These are phyloP conservation scores for Alectoris magna DNA, from an alignment of 2,797 vertebrate species.

Conservation along the genomic window DNA sequence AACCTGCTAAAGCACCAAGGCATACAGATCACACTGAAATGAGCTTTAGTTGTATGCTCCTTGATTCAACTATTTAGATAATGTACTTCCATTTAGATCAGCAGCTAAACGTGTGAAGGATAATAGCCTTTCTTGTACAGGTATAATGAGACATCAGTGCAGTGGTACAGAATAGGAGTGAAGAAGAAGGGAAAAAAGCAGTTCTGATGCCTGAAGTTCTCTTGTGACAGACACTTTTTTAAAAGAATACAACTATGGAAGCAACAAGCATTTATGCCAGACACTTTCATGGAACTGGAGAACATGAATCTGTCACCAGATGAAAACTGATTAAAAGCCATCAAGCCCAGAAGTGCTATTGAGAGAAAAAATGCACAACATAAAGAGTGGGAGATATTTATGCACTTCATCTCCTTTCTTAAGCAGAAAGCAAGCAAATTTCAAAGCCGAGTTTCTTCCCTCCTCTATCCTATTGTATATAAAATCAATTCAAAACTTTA, in stretches of 20 bases:
- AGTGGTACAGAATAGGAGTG: neutral
- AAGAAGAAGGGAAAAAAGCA: neutral
- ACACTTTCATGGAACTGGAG: neutral
- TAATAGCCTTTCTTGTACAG: conserved; percentile 68
- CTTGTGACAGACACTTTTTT: neutral
- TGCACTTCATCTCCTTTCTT: neutral
- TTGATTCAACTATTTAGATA: conserved; percentile 76
- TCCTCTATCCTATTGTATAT: neutral
- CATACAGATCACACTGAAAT: conserved; percentile 74
- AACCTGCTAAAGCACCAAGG: conserved; percentile 72
- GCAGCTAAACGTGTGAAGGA: conserved; percentile 66
- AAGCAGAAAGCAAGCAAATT: conserved; percentile 14
- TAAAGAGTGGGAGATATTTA: neutral
- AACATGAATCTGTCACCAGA: conserved; percentile 35
- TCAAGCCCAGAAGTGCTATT: conserved; percentile 6
- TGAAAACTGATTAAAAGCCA: conserved; percentile 36
- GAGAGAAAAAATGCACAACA: neutral
- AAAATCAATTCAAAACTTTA: conserved; percentile 20
- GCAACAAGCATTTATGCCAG: conserved; percentile 53
- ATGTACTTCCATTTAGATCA: conserved; percentile 76
- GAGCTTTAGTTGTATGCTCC: conserved; percentile 63
- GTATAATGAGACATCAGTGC: conserved; percentile 64
- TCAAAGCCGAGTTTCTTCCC: conserved; percentile 14
- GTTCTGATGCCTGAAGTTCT: conserved; percentile 31
- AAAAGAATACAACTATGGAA: neutral